Percentiles rank a stretch among this genome's conserved stretches.
Evolutionary conservation across 1,140 invertebrate genomes (phyloP).

Genomic region (Hylaeus volcanicus): DNA sequence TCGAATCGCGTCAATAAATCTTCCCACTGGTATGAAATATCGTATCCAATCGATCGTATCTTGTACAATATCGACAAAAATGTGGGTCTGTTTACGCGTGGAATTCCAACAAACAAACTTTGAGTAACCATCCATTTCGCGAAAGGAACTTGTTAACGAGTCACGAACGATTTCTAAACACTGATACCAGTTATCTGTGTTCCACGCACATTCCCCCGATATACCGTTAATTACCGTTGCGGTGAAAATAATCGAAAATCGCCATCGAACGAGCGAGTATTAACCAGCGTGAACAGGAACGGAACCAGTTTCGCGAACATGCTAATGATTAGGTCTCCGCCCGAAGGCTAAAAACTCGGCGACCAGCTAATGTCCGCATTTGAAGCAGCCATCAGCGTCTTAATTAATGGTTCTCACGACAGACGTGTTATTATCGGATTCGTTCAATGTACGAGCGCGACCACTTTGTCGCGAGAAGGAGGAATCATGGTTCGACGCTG

Average conservation of each 20-base stretch:
- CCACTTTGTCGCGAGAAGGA: not conserved
- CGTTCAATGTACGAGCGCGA: not conserved
- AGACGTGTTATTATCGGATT: not conserved
- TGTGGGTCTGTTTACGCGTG: too few species aligned
- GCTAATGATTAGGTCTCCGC: slow-evolving; percentile 10
- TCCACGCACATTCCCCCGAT: not conserved
- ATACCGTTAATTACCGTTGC: slow-evolving; percentile 29
- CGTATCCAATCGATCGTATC: too few species aligned
- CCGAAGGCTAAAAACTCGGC: not conserved
- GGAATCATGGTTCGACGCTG: too few species aligned
- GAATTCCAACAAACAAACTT: too few species aligned
- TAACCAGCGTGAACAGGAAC: slow-evolving; percentile 4
- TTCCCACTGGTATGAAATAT: too few species aligned
- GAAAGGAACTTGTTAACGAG: not conserved
- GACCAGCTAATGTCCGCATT: not conserved
- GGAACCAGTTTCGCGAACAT: slow-evolving; percentile 34
- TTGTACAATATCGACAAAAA: too few species aligned
- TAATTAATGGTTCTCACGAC: slow-evolving; percentile 20
- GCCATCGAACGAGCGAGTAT: slow-evolving; percentile 21
- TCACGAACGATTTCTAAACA: not conserved
- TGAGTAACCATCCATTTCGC: too few species aligned
- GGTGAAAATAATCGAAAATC: slow-evolving; percentile 19
- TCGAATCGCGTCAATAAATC: too few species aligned
- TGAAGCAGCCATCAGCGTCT: slow-evolving; percentile 13
- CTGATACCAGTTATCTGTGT: slow-evolving; percentile 3